phyloP scores from a whole-genome alignment of 2,797 vertebrate genomes.

The Tadarida brasiliensis region DNA sequence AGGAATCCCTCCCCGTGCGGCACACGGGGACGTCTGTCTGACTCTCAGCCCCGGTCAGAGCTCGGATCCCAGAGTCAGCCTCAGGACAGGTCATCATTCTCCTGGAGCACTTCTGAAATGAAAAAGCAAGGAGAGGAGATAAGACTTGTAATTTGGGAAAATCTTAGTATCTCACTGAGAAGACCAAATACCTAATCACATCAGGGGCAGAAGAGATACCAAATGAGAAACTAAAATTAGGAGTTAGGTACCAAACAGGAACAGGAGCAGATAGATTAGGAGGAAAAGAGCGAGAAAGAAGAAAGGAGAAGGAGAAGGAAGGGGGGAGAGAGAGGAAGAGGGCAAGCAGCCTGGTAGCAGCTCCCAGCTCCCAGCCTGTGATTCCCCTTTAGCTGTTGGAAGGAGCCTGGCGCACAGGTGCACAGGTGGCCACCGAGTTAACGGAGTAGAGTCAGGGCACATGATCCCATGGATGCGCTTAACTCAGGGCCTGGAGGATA shows the following conservation, averaged over 20 bases:
- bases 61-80: no score
- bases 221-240: not conserved
- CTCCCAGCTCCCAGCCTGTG: not conserved
- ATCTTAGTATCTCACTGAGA: not conserved
- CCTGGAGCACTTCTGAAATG: not conserved
- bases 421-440: not conserved
- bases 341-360: rapidly evolving
- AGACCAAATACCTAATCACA: not conserved
- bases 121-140: not conserved
- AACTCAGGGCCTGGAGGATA: no score
- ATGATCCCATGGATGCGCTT: not conserved
- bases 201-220: not conserved
- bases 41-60: not conserved
- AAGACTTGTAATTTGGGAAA: not conserved
- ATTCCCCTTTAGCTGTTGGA: not conserved
- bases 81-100: not conserved
- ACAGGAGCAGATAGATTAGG: not conserved
- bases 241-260: not conserved
- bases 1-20: not conserved
- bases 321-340: not conserved
- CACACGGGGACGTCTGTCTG: not conserved
- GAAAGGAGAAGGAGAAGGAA: not conserved
- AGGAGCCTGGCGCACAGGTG: not conserved
- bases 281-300: not conserved
- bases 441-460: not conserved